A percentile compares a stretch with the other conserved stretches of the same genome.
Conservation (phyloP, 2,113 vertebrate genomes). For the Callipepla californica region DNA sequence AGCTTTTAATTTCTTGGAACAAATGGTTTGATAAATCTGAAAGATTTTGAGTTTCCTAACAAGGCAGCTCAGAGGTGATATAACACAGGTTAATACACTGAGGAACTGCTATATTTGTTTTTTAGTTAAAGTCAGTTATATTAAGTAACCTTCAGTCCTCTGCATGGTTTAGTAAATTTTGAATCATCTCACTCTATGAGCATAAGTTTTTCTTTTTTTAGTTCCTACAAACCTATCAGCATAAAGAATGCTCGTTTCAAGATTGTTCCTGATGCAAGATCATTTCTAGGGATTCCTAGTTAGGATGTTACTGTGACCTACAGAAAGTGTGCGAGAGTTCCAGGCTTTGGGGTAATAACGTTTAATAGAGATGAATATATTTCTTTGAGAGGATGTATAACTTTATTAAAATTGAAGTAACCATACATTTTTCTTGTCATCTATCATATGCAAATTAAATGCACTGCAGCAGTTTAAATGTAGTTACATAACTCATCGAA, state of each 20-base stretch:
- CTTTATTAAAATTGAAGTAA: background rate
- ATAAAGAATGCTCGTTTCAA: background rate
- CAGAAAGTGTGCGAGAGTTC: background rate
- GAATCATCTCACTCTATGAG: background rate
- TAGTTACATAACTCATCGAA: background rate
- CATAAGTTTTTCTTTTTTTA: background rate
- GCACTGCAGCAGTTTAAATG: background rate
- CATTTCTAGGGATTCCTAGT: background rate
- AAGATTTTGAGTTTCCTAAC: background rate
- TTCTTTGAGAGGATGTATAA: background rate
- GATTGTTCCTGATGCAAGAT: background rate
- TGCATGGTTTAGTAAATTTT: background rate
- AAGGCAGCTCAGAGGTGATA: background rate
- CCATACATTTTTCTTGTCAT: background rate
- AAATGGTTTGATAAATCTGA: background rate
- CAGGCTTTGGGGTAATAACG: background rate
- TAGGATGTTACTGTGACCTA: background rate
- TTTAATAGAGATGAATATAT: background rate
- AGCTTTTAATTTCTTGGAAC: background rate
- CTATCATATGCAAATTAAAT: background rate
- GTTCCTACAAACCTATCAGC: background rate
- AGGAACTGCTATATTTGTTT: background rate
- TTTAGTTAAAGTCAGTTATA: background rate
- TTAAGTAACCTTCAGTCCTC: background rate
- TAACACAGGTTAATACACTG: background rate